These are phyloP conservation scores for Alligator sinensis DNA, from an alignment of 2,113 vertebrate genomes.

Conservation along the genomic window DNA sequence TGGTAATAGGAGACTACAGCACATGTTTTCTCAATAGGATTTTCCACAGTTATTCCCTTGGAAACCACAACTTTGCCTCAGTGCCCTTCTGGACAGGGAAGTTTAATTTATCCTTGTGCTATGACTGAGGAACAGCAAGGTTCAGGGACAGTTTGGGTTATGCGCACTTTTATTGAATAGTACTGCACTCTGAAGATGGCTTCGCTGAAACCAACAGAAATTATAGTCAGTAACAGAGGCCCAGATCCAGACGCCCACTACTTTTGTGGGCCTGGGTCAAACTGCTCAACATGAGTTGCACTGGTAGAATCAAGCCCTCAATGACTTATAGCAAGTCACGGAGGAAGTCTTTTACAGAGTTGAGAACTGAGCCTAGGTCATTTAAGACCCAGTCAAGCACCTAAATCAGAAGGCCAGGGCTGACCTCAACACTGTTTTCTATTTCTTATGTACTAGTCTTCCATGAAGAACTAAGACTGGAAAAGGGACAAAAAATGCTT, in stretches of 20 bases:
- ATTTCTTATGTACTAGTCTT: neutral
- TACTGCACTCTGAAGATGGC: neutral
- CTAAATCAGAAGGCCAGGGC: slow-evolving; percentile 12
- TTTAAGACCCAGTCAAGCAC: neutral
- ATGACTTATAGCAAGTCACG: neutral
- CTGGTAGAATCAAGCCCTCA: neutral
- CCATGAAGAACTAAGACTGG: neutral
- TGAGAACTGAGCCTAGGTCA: slow-evolving; percentile 11
- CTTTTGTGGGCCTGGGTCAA: neutral
- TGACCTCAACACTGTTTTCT: neutral
- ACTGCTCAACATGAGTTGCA: neutral
- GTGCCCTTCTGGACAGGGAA: neutral
- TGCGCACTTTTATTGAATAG: too few species aligned
- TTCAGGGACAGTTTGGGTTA: neutral
- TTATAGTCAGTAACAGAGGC: too few species aligned
- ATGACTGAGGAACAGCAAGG: neutral
- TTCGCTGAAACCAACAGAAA: neutral
- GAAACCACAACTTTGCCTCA: neutral
- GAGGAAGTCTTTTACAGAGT: slow-evolving; percentile 40
- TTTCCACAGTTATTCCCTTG: neutral
- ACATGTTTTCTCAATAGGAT: neutral
- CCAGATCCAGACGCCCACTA: too few species aligned
- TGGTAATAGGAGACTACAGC: neutral
- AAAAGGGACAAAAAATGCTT: slow-evolving; percentile 27
- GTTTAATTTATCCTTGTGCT: neutral